Percentiles rank a stretch among this genome's conserved stretches.
Evolutionary conservation across 2,113 vertebrate genomes (phyloP).

Genomic region (Talpa occidentalis): DNA sequence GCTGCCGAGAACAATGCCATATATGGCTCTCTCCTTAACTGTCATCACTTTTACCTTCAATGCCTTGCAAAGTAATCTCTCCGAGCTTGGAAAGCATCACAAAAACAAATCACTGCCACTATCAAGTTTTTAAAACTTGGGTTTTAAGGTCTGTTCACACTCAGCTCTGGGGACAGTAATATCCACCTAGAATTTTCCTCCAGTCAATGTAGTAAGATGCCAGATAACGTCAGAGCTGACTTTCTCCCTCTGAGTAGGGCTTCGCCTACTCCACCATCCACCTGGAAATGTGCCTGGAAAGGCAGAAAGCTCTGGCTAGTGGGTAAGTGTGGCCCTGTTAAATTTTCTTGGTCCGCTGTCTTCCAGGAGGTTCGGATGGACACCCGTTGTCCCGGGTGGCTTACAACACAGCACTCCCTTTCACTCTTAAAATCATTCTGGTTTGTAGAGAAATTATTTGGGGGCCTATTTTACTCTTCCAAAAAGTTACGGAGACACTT

Average conservation of each 20-base stretch:
- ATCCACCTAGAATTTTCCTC: not conserved
- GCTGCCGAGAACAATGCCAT: not conserved
- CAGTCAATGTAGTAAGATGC: not conserved
- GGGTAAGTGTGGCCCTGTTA: not conserved
- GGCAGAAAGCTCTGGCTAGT: not conserved
- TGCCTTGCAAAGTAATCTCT: not conserved
- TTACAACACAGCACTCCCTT: accelerated
- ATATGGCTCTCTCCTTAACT: not conserved
- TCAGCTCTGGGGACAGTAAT: not conserved
- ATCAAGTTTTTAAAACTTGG: not conserved
- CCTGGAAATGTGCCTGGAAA: not conserved
- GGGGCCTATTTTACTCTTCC: not conserved
- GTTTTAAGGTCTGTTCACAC: not conserved
- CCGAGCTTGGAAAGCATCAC: not conserved
- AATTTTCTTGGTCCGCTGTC: not conserved
- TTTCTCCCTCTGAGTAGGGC: not conserved
- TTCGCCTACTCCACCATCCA: not conserved
- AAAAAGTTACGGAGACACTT: not conserved
- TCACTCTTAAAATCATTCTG: not conserved
- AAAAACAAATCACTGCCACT: not conserved
- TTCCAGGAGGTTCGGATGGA: not conserved
- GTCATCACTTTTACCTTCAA: conserved; percentile 16
- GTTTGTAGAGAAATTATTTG: not conserved
- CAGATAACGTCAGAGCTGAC: not conserved
- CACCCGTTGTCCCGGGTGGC: not conserved